These are phyloP conservation scores for Hyposoter didymator DNA, from an alignment of 2,888 invertebrate species.

Conservation along the genomic window DNA sequence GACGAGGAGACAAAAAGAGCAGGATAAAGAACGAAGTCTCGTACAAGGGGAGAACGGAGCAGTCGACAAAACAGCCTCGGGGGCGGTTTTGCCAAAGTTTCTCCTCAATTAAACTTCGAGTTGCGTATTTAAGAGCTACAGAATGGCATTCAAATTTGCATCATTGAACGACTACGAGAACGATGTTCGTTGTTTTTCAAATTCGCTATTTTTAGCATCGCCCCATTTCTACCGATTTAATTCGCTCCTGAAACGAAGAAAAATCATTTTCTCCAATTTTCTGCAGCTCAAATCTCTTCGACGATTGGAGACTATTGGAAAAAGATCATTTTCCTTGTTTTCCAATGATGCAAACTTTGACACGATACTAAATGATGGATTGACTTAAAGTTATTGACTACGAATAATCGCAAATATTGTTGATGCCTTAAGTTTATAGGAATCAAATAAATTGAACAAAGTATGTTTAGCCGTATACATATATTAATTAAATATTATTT, in stretches of 20 bases:
- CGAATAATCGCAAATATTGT: conserved; percentile 28
- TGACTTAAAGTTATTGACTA: conserved; percentile 61
- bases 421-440: conserved; percentile 20
- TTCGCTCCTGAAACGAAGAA: not conserved
- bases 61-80: conserved; percentile 21
- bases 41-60: conserved; percentile 4
- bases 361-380: conserved; percentile 42
- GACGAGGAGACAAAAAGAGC: not conserved
- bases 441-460: conserved; percentile 41
- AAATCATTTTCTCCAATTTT: not conserved
- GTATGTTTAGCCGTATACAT: conserved; percentile 35
- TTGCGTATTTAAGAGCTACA: not conserved
- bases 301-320: not conserved
- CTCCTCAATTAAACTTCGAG: not conserved
- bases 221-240: not conserved
- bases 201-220: not conserved
- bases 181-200: not conserved
- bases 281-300: not conserved
- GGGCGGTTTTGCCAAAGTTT: conserved; percentile 27
- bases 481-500: conserved; percentile 62
- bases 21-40: not conserved
- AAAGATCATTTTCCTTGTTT: not conserved
- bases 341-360: not conserved
- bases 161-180: not conserved
- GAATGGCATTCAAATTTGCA: not conserved